Evolutionary conservation across 2,888 invertebrate species (phyloP), one percentile per base, ranked within the genome.

Genomic region (Corythucha ciliata): DNA sequence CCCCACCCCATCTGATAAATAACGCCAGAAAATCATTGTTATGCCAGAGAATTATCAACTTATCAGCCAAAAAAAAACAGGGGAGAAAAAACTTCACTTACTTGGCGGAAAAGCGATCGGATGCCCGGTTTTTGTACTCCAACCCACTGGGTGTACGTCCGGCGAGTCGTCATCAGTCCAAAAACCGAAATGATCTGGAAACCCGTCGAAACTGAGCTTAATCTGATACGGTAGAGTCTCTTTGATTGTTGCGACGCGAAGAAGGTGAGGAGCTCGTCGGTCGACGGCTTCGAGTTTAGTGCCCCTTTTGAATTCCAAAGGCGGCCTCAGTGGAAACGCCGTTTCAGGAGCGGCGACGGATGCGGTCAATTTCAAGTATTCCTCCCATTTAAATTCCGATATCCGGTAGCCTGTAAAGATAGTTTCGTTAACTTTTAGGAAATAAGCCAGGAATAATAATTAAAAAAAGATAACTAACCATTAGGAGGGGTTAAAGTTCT

Each of bases 121-220:
- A 67, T 93, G 92, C 2, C 82, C 83, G 1, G 91, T 91, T 69
- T 86, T 86, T 57, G 79, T 75, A 66, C 91, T 90, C 91, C 92
- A 94, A 27, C 87, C 86, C 56, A 87, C 79, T 1, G 93, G 93
- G 72, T 93, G 91, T 62, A 94, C 77, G 68, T 93, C 90, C 0
- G 84, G 78, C 58, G 80, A 83, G 69, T 93, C 91, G 67, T 92
- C 92, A 63, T 92, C 91, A 52, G 90, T 72, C 89, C 90, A 91
- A 67, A 81, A 86, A 57, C 85, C 80, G 65, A 90, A 82, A 58
- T 79, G 77, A 61, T 79, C 79, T 1, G 84, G 81, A 89, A 92
- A 93, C 14, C 91, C 90, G 68, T 92, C 92, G 69, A 88, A 88
- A 63, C 85, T 78, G 46, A 94, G 77, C 58, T 67, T 67, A 24